Base-by-base conservation (phyloP, 2,888 invertebrate species). In the Lottia gigantea region DNA sequence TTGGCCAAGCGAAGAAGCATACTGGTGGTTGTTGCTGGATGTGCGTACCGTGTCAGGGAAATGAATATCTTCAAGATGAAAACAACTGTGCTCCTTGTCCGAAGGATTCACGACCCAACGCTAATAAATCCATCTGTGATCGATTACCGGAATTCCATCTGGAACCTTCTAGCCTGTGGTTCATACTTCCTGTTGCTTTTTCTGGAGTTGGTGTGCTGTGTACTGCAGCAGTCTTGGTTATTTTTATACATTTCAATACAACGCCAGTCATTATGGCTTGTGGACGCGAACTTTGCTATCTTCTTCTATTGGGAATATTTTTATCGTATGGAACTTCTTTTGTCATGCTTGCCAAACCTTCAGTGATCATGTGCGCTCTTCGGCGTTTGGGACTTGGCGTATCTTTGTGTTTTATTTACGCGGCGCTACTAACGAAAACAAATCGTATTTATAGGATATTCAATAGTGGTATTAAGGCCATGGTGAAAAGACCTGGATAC, bases 221-320 rank as follows among this genome's bases (percentile, higher is more conserved):
- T 76, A 92, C 92, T 2, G 83, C 91, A 61, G 91, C 92, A 83
- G 92, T 92, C 3, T 89, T 91, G n/a, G 89, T 90, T 63, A 92
- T 93, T 8, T 93, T 93, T 86, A 89, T 93, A 63, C 90, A 91
- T 83, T 91, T 86, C 84, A 90, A 90, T 78, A 89, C 89, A 65
- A 94, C 93, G 0, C 93, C 93, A 0, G 91, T 94, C 47, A 93
- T 94, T 74, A 93, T 93, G 91, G 94, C 94, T 1, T 93, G 93
- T 0, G 94, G 94, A 0, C 90, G 94, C 15, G 94, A 94, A 83
- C 89, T 94, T 12, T 94, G 94, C 87, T 94, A 93, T 86, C 92
- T 94, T 16, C 90, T 94, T 47, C 89, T 94, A n/a, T 71, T 82
- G 25, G 94, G 94, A 15, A 92, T 94, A 74, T 87, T 92, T 26